Conservation (phyloP, 2,113 vertebrate genomes). For the Hoplias malabaricus region DNA sequence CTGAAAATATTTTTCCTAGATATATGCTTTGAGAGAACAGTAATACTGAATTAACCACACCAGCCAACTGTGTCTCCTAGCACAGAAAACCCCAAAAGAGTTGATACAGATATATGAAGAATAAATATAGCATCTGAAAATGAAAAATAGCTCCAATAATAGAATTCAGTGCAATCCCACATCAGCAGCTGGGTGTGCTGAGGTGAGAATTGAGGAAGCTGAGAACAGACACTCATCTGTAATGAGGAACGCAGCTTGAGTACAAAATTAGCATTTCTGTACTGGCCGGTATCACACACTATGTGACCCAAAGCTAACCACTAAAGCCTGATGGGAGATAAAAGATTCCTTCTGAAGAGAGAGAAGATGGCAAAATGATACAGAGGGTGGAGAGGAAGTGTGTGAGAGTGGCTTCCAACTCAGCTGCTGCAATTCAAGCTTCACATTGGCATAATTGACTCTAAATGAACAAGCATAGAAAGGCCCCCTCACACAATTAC, state of each 20-base stretch:
- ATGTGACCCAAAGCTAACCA: not conserved
- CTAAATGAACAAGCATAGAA: not conserved
- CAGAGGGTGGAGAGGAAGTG: conserved; percentile 32
- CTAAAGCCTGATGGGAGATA: conserved; percentile 4
- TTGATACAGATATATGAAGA: not conserved
- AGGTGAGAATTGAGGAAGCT: not conserved
- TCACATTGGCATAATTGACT: conserved; percentile 31
- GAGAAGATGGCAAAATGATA: conserved; percentile 20
- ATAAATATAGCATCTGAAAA: not conserved
- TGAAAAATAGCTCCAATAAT: not conserved
- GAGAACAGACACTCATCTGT: not conserved
- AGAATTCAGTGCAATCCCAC: not conserved
- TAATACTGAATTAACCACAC: no score
- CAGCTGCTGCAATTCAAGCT: conserved; percentile 21
- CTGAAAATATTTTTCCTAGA: no score
- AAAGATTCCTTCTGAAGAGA: conserved; percentile 5
- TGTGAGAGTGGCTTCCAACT: conserved; percentile 36
- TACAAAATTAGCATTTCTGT: not conserved
- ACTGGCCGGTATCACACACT: conserved; percentile 5
- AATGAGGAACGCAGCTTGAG: not conserved
- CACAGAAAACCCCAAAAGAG: not conserved
- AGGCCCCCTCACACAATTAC: conserved; percentile 15
- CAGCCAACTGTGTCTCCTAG: not conserved
- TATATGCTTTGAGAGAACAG: no score
- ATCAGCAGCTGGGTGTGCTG: not conserved